These are phyloP conservation scores for Hypanus sabinus DNA, from an alignment of 2,113 vertebrate species.

Conservation along the genomic window DNA sequence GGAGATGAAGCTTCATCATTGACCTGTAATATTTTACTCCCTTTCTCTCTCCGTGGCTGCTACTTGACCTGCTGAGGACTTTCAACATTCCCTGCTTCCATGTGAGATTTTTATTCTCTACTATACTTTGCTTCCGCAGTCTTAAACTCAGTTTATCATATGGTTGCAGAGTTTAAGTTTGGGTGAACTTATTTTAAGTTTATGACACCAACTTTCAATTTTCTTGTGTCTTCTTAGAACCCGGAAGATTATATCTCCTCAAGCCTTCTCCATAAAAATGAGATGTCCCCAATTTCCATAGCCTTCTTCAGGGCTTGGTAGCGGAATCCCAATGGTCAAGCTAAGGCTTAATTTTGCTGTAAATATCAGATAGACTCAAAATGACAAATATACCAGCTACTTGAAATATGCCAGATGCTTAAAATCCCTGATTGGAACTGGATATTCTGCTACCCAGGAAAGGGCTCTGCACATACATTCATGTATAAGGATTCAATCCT, in stretches of 20 bases:
- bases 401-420: not conserved
- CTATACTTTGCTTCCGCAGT: too few relatives aligned
- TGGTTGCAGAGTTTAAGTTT: not conserved
- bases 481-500: not conserved
- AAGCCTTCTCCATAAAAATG: not conserved
- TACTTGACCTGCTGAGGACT: too few relatives aligned
- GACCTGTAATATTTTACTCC: too few relatives aligned
- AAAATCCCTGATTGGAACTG: not conserved
- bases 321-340: not conserved
- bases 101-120: too few relatives aligned
- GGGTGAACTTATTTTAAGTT: not conserved
- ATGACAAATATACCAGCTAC: not conserved
- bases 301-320: not conserved
- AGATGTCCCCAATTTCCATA: not conserved
- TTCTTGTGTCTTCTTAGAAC: not conserved
- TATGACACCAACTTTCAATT: not conserved
- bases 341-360: not conserved
- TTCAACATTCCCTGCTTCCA: too few relatives aligned
- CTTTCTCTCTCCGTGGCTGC: too few relatives aligned
- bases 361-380: not conserved
- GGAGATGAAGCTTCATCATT: too few relatives aligned
- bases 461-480: not conserved
- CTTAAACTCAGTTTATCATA: too few relatives aligned
- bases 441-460: not conserved
- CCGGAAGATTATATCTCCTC: not conserved